These are phyloP conservation scores for Eledona agricola DNA, from an alignment of 2,888 invertebrate genomes.

Conservation along the genomic window DNA sequence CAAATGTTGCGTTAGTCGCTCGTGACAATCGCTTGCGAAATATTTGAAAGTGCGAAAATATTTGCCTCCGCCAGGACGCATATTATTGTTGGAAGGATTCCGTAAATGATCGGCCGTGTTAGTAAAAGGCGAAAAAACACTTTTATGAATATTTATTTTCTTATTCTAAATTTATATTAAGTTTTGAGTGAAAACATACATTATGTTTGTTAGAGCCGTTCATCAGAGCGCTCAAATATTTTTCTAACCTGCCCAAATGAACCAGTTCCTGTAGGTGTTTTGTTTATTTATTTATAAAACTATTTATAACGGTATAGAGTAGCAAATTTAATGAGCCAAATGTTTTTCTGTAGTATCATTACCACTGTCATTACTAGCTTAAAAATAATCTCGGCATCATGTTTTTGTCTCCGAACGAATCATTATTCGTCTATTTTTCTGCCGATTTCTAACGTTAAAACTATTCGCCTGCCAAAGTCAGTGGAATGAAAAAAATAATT, in stretches of 20 bases:
- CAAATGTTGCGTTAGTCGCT: conserved; percentile 16
- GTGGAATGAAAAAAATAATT: too few species aligned
- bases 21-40: conserved; percentile 17
- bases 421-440: conserved; percentile 30
- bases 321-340: conserved; percentile 39
- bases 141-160: conserved; percentile 42
- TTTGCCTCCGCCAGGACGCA: conserved; percentile 23
- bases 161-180: conserved; percentile 40
- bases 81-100: conserved; percentile 33
- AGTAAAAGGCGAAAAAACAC: conserved; percentile 30
- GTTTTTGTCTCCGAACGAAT: conserved; percentile 34
- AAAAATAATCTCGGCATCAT: conserved; percentile 31
- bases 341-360: conserved; percentile 40
- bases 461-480: conserved; percentile 34
- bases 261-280: conserved; percentile 30
- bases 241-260: conserved; percentile 34
- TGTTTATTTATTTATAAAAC: conserved; percentile 39
- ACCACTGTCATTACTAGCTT: conserved; percentile 37
- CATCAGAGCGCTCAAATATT: conserved; percentile 34
- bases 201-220: conserved; percentile 29
- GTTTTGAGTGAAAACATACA: conserved; percentile 39
- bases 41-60: conserved; percentile 17
- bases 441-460: conserved; percentile 33
- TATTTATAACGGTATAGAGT: conserved; percentile 36
- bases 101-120: conserved; percentile 28